These are phyloP conservation scores for Oryzias curvinotus DNA, from an alignment of 2,113 vertebrate species.

Conservation along the genomic window DNA sequence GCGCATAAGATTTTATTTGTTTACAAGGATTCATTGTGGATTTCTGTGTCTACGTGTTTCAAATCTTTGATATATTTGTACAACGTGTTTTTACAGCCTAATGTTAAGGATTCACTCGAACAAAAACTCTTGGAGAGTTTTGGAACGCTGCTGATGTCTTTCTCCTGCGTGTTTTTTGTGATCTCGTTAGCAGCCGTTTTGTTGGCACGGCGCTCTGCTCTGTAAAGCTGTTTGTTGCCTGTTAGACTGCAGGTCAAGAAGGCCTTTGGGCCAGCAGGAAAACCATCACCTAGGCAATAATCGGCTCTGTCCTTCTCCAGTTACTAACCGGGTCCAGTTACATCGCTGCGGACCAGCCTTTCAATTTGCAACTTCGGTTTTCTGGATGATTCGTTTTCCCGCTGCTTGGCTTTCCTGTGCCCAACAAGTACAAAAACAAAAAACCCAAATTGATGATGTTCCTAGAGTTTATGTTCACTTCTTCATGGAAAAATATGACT, in stretches of 20 bases:
- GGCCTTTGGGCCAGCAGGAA: slow-evolving; percentile 39
- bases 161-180: not conserved
- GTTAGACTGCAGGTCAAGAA: slow-evolving; percentile 45
- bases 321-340: slow-evolving; percentile 68
- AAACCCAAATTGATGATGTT: slow-evolving; percentile 38
- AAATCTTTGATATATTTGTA: no score
- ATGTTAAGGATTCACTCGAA: no score
- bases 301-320: slow-evolving; percentile 62
- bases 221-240: slow-evolving; percentile 29
- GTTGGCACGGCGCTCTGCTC: slow-evolving; percentile 28
- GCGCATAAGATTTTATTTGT: no score
- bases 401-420: slow-evolving; percentile 11
- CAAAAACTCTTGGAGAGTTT: no score
- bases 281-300: slow-evolving; percentile 65
- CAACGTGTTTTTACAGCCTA: no score
- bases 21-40: no score
- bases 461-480: slow-evolving; percentile 62
- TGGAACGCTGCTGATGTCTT: not conserved
- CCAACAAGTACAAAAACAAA: slow-evolving; percentile 5
- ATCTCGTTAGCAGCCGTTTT: slow-evolving; percentile 14
- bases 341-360: slow-evolving; percentile 40
- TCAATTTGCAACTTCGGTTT: slow-evolving; percentile 31
- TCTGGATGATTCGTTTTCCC: slow-evolving; percentile 32
- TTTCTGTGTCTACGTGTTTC: no score
- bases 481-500: slow-evolving; percentile 45